Evolutionary conservation across 92 coral and sea anemone genomes (phyloP), one percentile per base, ranked within the genome.

Genomic region (Bergia puertoricense): DNA sequence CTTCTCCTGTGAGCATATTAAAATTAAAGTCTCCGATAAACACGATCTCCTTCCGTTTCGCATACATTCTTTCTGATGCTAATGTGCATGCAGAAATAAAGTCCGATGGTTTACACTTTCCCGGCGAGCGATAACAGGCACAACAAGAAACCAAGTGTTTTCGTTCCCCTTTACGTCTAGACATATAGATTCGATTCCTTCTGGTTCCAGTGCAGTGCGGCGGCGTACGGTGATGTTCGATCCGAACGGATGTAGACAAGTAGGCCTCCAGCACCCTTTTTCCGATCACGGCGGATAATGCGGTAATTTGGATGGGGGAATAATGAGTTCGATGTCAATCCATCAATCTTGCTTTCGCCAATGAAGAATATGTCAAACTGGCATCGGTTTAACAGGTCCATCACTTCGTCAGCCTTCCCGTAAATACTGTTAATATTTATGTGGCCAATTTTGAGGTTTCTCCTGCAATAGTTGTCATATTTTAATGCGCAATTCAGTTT

Each of bases 91-190:
- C 30, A 59, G 89, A 59, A 59, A 90, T 83, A 83, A 87, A 87
- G 80, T 92, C 90, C n/a, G 90, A 37, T 54, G 80, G 73, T 85
- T 66, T 89, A 62, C 92, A 89, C 37, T 62, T 73, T 54, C 86
- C 89, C 38, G 94, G 92, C 39, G 90, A 92, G 8, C 94, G 89
- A 62, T 89, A 92, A 54, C 91, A 89, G 4, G 81, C 90, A 85
- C 94, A 89, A 85, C 45, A 30, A 85, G 74, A 79, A 85, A 91
- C 51, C 85, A 89, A 18, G 48, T 62, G 48, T 74, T 89, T 22
- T 56, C 81, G 81, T 2, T 43, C 38, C 85, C 92, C 56, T 89
- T 89, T n/a, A 91, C 90, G 15, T 85, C 89, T 57, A 90, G 38
- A 59, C 89, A 91, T 9, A 88, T 91, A 36, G 93, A 77, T 88